Conservation (phyloP, 2,797 vertebrate genomes). For the Philypnodon macrostomus region DNA sequence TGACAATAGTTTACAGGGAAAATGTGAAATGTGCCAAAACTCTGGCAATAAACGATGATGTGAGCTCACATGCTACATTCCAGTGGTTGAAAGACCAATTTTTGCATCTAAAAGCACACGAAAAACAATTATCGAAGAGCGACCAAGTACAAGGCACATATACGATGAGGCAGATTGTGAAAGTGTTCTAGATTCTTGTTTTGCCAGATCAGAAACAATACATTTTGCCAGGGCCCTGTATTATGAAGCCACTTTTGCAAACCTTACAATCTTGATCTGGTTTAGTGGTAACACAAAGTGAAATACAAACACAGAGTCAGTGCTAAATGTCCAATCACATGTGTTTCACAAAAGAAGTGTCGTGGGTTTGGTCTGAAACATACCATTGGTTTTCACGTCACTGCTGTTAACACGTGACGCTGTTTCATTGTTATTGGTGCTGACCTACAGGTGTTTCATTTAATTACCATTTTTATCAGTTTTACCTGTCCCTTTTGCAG, state of each 20-base stretch:
- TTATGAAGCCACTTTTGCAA: background rate
- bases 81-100: constrained; percentile 19
- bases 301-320: background rate
- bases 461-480: no score
- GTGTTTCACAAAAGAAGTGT: no score
- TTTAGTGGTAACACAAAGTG: background rate
- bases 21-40: constrained; percentile 11
- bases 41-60: constrained; percentile 12
- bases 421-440: no score
- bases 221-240: constrained; percentile 18
- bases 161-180: constrained; percentile 20
- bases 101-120: constrained; percentile 33
- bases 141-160: constrained; percentile 18
- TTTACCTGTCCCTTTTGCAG: no score
- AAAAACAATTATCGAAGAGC: constrained; percentile 3
- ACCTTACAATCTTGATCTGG: no score
- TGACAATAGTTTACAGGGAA: constrained; percentile 20
- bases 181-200: constrained; percentile 33
- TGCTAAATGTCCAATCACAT: constrained; percentile 1
- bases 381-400: no score
- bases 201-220: constrained; percentile 38
- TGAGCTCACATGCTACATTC: constrained; percentile 43
- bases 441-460: no score
- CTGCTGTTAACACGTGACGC: no score
- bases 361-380: no score